Evolutionary conservation across 1,140 invertebrate genomes (phyloP), one percentile per base, ranked within the genome.

Genomic region (Solenopsis fugax): DNA sequence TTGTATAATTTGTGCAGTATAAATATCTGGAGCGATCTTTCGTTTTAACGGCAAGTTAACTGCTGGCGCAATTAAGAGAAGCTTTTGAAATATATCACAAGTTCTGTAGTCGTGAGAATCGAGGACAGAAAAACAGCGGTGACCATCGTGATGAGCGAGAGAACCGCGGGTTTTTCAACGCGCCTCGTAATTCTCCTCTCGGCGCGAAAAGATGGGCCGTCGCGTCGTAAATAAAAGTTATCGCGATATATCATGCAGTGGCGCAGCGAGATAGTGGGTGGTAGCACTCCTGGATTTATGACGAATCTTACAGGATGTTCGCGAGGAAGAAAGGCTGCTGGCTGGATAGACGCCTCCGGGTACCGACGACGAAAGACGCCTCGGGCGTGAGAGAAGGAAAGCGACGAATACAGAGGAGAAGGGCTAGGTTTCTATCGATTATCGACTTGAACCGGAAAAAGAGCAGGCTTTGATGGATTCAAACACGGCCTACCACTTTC

Each of bases 401-500:
- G 10, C 1, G 34, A 21, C 9, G 13, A 45, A 62, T 34, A 54
- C 29, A 4, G n/a, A 62, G 64, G 52, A 58, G 37, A 48, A 86
- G 62, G 52, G 60, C 24, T 69, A 12, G 45, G 58, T 78, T 58
- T 52, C 85, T 89, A 91, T 91, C 89, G 90, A 91, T 90, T 91
- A 91, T 91, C 89, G 90, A 89, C 78, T 86, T 48, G 54, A 86
- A 82, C 52, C 65, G 88, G 89, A 90, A 91, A 91, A 91, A 91
- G 89, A 91, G 85, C 88, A 87, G 76, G 67, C 90, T 90, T 91
- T 87, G 89, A 91, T 91, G 89, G 90, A 91, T 91, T 91, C 89
- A 89, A 89, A 91, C 90, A 91, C 88, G 88, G 90, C 87, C 90
- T 89, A 90, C 90, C 88, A 91, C 89, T 91, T 89, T 89, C 85